These are phyloP conservation scores for Tapirus terrestris DNA, from an alignment of 2,113 vertebrate genomes.

Conservation along the genomic window DNA sequence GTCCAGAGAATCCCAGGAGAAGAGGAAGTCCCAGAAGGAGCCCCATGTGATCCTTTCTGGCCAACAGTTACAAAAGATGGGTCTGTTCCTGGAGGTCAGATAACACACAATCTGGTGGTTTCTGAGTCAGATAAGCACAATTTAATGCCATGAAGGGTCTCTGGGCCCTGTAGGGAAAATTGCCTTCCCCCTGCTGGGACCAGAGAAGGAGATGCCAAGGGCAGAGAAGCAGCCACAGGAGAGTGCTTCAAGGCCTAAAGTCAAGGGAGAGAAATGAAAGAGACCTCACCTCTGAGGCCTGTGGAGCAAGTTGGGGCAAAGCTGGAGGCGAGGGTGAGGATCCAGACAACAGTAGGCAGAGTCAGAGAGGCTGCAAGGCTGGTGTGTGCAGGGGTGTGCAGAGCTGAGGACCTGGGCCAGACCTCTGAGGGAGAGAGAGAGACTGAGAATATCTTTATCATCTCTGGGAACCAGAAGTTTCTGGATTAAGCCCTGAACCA, in stretches of 20 bases:
- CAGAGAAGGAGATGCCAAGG: background rate
- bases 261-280: background rate
- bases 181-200: background rate
- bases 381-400: background rate
- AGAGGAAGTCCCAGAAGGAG: background rate
- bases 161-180: background rate
- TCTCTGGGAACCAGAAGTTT: background rate
- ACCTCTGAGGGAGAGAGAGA: background rate
- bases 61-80: background rate
- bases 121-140: background rate
- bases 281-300: background rate
- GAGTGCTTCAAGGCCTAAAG: background rate
- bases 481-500: background rate
- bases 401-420: background rate
- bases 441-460: background rate
- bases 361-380: background rate
- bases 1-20: background rate
- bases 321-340: background rate
- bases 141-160: background rate
- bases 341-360: background rate
- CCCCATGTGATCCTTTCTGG: background rate
- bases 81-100: background rate
- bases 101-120: background rate
- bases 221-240: background rate
- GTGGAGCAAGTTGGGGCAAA: background rate